A percentile compares a stretch with the other conserved stretches of the same genome.
phyloP scores from a whole-genome alignment of 2,888 invertebrate species.

The Hydriomena furcata region DNA sequence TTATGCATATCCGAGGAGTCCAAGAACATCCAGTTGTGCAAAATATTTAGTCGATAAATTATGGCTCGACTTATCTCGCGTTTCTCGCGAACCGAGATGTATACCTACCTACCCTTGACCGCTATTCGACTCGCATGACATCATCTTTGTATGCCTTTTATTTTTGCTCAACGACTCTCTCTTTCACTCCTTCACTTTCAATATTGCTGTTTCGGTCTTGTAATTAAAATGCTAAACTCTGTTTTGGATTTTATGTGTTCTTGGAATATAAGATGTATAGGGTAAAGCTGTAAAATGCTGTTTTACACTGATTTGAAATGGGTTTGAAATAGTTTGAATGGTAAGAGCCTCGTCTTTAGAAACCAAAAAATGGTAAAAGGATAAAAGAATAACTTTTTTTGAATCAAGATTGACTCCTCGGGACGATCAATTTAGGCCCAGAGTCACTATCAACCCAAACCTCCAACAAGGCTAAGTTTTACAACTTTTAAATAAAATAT shows the following conservation, averaged over 20 bases:
- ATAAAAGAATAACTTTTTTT: too few relatives aligned
- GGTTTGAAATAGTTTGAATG: too few relatives aligned
- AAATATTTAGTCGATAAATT: slow-evolving; percentile 11
- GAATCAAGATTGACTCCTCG: too few relatives aligned
- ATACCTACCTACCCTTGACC: slow-evolving; percentile 82
- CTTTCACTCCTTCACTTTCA: slow-evolving; percentile 20
- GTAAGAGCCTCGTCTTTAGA: too few relatives aligned
- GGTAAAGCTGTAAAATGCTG: too few relatives aligned
- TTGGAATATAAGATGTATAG: too few relatives aligned
- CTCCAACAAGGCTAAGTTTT: too few relatives aligned
- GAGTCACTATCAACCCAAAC: too few relatives aligned
- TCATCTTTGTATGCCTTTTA: slow-evolving; percentile 50
- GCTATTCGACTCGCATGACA: slow-evolving; percentile 74
- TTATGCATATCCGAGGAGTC: background rate
- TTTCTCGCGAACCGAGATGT: slow-evolving; percentile 45
- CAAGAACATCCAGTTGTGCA: slow-evolving; percentile 17
- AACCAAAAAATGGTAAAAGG: too few relatives aligned
- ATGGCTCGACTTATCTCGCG: slow-evolving; percentile 32
- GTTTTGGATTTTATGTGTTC: slow-evolving; percentile 13
- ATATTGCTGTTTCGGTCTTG: slow-evolving; percentile 18
- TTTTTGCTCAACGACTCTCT: slow-evolving; percentile 27
- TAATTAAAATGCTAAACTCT: slow-evolving; percentile 20
- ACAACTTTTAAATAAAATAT: too few relatives aligned
- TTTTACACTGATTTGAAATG: too few relatives aligned
- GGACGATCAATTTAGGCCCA: too few relatives aligned